phyloP scores from a whole-genome alignment of 2,888 invertebrate species.

The Brassicogethes aeneus region DNA sequence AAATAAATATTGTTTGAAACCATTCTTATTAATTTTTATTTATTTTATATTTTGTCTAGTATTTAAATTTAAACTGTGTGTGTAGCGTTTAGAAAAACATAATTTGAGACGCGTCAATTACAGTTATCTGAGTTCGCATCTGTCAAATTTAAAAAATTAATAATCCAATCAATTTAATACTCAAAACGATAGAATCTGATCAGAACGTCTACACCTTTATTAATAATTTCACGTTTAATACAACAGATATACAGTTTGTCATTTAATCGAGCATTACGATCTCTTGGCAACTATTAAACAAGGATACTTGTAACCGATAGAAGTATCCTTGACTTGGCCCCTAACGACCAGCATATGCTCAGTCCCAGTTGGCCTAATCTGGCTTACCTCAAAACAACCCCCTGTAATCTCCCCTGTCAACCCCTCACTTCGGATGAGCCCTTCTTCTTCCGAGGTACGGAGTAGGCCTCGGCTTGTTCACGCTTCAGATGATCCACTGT shows the following conservation, averaged over 20 bases:
- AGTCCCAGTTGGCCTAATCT: conserved; percentile 27
- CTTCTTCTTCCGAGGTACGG: no score
- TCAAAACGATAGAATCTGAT: neutral
- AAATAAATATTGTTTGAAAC: no score
- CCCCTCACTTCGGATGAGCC: conserved; percentile 6
- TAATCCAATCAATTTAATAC: neutral
- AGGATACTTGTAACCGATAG: neutral
- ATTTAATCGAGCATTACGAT: neutral
- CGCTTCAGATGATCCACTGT: conserved; percentile 33
- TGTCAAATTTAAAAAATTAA: neutral
- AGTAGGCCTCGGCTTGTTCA: conserved; percentile 2
- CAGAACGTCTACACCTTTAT: neutral
- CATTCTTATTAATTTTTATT: no score
- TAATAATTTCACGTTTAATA: neutral
- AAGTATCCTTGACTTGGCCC: conserved; percentile 22
- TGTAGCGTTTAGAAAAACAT: no score
- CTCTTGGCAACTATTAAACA: neutral
- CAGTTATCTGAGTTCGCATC: no score
- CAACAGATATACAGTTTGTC: neutral
- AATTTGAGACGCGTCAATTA: neutral
- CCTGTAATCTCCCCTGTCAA: conserved; percentile 7
- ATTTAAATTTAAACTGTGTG: no score
- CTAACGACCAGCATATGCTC: conserved; percentile 27
- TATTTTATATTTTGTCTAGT: no score
- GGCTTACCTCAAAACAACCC: conserved; percentile 23